Evolutionary conservation across 2,113 vertebrate genomes (phyloP).

Genomic region (rabbit (Oryctolagus cuniculus)): DNA sequence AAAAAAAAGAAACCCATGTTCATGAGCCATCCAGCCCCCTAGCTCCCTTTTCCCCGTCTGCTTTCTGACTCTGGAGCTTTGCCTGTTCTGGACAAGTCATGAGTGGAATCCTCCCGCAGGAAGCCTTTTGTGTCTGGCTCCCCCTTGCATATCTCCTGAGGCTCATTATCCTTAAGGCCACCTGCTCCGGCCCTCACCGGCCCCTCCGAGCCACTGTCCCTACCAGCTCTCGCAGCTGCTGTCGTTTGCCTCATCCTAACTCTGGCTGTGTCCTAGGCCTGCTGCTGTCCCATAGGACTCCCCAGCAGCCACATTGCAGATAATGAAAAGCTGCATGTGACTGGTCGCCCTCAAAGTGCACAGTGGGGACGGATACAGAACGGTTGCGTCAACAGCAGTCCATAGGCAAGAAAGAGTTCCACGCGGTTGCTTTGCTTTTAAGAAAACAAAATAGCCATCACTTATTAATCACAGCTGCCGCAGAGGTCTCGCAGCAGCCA

Average conservation of each 20-base stretch:
- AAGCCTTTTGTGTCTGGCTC: not conserved
- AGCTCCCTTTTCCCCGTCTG: too few species aligned
- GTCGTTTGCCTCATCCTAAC: not conserved
- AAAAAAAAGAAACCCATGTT: not conserved
- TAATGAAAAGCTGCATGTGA: not conserved
- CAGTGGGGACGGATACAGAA: not conserved
- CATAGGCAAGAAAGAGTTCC: not conserved
- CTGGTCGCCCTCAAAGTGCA: not conserved
- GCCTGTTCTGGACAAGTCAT: not conserved
- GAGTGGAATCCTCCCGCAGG: not conserved
- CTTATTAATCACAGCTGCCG: not conserved
- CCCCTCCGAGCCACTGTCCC: not conserved
- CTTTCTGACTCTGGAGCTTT: not conserved
- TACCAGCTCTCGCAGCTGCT: not conserved
- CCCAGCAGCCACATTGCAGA: not conserved
- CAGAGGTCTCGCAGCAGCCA: not conserved
- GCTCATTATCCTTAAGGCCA: not conserved
- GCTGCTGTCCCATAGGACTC: fast-evolving
- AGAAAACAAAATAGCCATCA: not conserved
- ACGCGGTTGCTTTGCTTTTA: not conserved
- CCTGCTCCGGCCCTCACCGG: not conserved
- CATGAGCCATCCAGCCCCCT: not conserved
- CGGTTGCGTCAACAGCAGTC: not conserved
- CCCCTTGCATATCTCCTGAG: not conserved
- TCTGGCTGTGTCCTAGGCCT: not conserved